These are phyloP conservation scores for Boulengerochromis microlepis DNA, from an alignment of 2,113 vertebrate genomes.

Conservation along the genomic window DNA sequence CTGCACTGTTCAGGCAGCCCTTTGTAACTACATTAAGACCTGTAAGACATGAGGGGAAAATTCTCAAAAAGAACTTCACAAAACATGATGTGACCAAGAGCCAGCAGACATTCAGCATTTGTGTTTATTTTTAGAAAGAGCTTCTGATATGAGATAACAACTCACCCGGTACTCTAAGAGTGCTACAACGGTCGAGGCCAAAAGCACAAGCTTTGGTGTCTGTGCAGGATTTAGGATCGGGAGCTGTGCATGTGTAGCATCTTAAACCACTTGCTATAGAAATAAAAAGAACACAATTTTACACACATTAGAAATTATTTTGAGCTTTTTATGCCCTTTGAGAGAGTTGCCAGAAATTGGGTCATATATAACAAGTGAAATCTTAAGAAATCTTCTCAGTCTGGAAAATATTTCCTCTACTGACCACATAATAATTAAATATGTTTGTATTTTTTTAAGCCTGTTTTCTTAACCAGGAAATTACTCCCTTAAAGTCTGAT, in stretches of 20 bases:
- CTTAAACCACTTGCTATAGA: constrained; percentile 25
- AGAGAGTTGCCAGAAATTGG: no score
- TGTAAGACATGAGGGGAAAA: background rate
- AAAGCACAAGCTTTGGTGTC: background rate
- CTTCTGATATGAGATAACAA: background rate
- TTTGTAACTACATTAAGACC: background rate
- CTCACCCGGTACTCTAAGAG: constrained; percentile 11
- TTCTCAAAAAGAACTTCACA: background rate
- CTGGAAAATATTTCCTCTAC: no score
- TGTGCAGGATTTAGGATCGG: constrained; percentile 1
- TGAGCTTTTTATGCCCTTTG: no score
- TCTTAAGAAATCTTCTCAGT: no score
- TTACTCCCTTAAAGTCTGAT: no score
- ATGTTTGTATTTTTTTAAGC: no score
- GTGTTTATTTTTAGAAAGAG: background rate
- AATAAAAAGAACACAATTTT: background rate
- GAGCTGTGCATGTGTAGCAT: constrained; percentile 27
- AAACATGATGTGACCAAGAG: background rate
- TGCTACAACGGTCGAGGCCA: constrained; percentile 18
- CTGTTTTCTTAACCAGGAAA: no score
- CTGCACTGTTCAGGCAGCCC: background rate
- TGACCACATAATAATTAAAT: no score
- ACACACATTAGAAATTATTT: background rate
- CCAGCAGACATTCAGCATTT: background rate
- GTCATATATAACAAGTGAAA: no score